Base-by-base conservation (phyloP, 92 coral and sea anemone species). In the Zoanthus solanderi region DNA sequence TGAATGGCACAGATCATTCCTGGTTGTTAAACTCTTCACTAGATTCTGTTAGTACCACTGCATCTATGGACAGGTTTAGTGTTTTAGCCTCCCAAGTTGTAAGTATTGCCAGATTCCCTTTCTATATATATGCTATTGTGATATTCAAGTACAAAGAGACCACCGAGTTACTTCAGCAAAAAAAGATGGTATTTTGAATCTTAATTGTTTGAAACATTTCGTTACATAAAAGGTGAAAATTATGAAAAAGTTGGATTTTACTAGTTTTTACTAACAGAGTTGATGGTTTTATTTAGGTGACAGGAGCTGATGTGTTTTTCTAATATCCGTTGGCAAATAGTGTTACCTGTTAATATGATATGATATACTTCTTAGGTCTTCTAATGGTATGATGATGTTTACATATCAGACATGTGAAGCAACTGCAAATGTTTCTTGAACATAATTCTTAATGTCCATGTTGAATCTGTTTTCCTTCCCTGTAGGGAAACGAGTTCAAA, bases 71-170 rank as follows among this genome's bases (percentile, higher is more conserved):
- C 74, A 92, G 88, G 67, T 92, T 91, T 87, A 92, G 98, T 74
- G 75, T 88, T 15, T 88, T 93, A 2, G 97, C 98, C 31, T 76
- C 93, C 5, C 99, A 95, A 73, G 93, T 95, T 87, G 99, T 97
- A 85, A 58, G 96, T 92, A 32, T 58, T 17, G 75, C 57, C 12
- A 52, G 0, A 45, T 67, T 29, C 10, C 9, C 74, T 9, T 32
- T 44, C 17, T 12, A 30, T 0, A 7, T 69, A 7, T 6, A 58
- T 13, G n/a, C 11, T 58, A 13, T 11, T 17, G 7, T 58, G 16
- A 17, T 6, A 2, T 58, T 58, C 66, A 58, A 58, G 11, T 14
- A 17, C 60, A 12, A 58, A 58, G 66, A 58, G 5, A 11, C 11
- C 18, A 11, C 14, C 6, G n/a, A 14, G 66, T 50, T 50, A 50